Evolutionary conservation across 2,888 invertebrate species (phyloP), one percentile per base, ranked within the genome.

Genomic region (Lycia hirtaria): DNA sequence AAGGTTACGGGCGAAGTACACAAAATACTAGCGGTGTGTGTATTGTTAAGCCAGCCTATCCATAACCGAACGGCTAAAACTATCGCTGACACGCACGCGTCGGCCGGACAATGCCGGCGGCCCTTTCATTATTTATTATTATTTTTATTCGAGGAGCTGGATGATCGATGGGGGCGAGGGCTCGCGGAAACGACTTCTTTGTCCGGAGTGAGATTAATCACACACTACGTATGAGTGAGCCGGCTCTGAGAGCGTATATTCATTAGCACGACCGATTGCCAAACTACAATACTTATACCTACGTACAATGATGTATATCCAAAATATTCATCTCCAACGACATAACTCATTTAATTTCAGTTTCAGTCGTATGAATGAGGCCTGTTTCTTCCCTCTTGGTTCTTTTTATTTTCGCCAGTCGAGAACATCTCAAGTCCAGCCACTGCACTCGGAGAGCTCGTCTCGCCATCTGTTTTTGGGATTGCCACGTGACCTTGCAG

Each of bases 171-270:
- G 82, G 55, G 58, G 67, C 67, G 76, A 83, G 85, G 86, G 85
- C 78, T 79, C 79, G 81, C 83, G 78, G 80, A 85, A 85, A 83
- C 81, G 79, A 81, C 77, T 81, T 85, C 87, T 89, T 92, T 91
- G 90, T 92, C 87, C 83, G 76, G 68, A 64, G 75, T 72, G 81
- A 85, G 85, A 90, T 89, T 89, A 88, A 91, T 91, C 87, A 87
- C 80, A 88, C 79, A 71, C 73, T 80, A 75, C 77, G 73, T 82
- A 83, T 86, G 83, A 85, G 84, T 80, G 77, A 80, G 79, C 69
- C 70, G 65, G 77, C 76, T 69, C 68, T 61, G 74, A 77, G 71
- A 78, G 73, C 80, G 83, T 82, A 85, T 87, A 89, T 89, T 88
- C 83, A 88, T 87, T 86, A 85, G 75, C 68, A 70, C 71, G 69